Conservation (phyloP, 2,113 vertebrate species). For the Pimephales promelas region DNA sequence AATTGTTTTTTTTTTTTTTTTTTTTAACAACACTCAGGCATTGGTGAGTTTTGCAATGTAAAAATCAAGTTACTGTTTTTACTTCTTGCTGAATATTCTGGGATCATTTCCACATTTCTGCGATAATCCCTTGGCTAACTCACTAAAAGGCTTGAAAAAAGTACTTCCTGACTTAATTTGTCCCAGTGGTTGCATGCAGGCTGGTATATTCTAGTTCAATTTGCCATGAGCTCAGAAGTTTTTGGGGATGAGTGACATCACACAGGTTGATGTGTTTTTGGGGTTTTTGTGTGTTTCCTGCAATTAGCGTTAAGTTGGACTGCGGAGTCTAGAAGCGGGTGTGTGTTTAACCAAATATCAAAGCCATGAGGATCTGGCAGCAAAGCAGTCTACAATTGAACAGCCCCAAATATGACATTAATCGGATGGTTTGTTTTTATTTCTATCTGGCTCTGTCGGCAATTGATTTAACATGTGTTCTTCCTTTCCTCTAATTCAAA, state of each 20-base stretch:
- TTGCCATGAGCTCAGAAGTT: slow-evolving; percentile 30
- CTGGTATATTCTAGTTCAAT: neutral
- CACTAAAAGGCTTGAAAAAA: neutral
- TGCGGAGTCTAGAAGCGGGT: slow-evolving; percentile 1
- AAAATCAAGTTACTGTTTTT: neutral
- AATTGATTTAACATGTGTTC: slow-evolving; percentile 49
- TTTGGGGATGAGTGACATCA: slow-evolving; percentile 39
- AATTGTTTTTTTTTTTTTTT: too few species aligned
- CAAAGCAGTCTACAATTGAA: slow-evolving; percentile 21
- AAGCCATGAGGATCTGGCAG: slow-evolving; percentile 44
- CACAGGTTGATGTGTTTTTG: slow-evolving; percentile 23
- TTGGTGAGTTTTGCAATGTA: neutral
- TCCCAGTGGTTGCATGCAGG: slow-evolving; percentile 29
- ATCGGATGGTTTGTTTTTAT: slow-evolving; percentile 56
- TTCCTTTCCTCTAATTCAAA: slow-evolving; percentile 20
- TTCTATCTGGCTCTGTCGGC: slow-evolving; percentile 13
- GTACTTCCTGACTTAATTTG: slow-evolving; percentile 13
- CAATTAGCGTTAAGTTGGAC: slow-evolving; percentile 52
- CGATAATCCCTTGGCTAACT: neutral
- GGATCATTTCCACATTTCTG: neutral
- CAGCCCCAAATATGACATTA: slow-evolving; percentile 47
- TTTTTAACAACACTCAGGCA: too few species aligned
- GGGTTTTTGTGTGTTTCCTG: slow-evolving; percentile 52
- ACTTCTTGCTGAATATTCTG: neutral
- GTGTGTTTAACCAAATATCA: slow-evolving; percentile 38